A percentile compares a stretch with the other conserved stretches of the same genome.
These are phyloP conservation scores for Enteromius afrohamiltoni DNA, from an alignment of 2,797 vertebrate species.

Conservation along the genomic window DNA sequence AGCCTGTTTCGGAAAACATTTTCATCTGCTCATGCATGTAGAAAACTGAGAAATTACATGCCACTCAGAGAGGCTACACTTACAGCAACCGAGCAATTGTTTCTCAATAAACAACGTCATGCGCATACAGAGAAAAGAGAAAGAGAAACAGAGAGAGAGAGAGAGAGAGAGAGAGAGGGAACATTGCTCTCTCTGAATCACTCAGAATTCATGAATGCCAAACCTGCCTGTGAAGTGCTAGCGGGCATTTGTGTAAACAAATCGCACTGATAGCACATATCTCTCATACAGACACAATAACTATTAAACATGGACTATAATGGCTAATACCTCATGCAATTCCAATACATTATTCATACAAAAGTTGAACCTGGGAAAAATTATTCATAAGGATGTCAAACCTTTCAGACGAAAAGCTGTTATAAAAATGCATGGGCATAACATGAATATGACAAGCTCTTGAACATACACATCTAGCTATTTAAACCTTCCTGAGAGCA, in stretches of 20 bases:
- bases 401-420: slow-evolving; percentile 16
- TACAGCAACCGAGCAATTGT: slow-evolving; percentile 51
- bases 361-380: slow-evolving; percentile 26
- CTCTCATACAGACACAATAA: slow-evolving; percentile 47
- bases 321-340: slow-evolving; percentile 46
- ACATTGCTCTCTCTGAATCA: slow-evolving; percentile 35
- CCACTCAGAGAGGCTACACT: slow-evolving; percentile 52
- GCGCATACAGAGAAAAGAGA: slow-evolving; percentile 25
- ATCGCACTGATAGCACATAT: slow-evolving; percentile 50
- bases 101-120: slow-evolving; percentile 51
- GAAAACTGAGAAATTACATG: slow-evolving; percentile 50
- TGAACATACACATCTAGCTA: not conserved
- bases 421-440: slow-evolving; percentile 26
- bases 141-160: slow-evolving; percentile 7
- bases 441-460: slow-evolving; percentile 23
- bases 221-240: slow-evolving; percentile 35
- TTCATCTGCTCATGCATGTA: slow-evolving; percentile 47
- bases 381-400: slow-evolving; percentile 19
- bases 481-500: slow-evolving; percentile 6
- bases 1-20: slow-evolving; percentile 52
- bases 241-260: slow-evolving; percentile 53
- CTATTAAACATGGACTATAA: slow-evolving; percentile 47
- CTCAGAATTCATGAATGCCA: slow-evolving; percentile 43
- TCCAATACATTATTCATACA: slow-evolving; percentile 55
- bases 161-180: slow-evolving; percentile 14